Conservation (phyloP, 2,888 invertebrate species). For the Chrysolina americana region DNA sequence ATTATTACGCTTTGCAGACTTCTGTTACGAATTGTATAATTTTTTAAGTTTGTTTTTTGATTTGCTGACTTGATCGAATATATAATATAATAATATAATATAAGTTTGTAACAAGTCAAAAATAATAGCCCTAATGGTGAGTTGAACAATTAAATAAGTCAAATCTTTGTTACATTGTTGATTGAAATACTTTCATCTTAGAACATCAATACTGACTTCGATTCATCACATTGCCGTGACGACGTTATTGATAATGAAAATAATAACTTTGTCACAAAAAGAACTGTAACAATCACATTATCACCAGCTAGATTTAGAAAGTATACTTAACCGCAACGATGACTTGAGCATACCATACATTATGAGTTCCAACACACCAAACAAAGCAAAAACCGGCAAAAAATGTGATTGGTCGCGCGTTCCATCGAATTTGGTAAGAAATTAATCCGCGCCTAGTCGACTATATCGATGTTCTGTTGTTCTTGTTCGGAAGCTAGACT, state of each 20-base stretch:
- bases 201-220: not conserved
- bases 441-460: conserved; percentile 53
- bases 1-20: no score
- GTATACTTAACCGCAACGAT: conserved; percentile 36
- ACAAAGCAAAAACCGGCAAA: conserved; percentile 40
- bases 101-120: no score
- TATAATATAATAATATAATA: no score
- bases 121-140: no score
- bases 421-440: conserved; percentile 49
- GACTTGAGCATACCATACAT: conserved; percentile 39
- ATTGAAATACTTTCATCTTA: no score
- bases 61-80: no score
- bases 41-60: no score
- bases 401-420: conserved; percentile 50
- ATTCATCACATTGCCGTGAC: not conserved
- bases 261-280: conserved; percentile 14
- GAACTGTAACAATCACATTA: conserved; percentile 10
- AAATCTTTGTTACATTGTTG: no score
- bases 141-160: no score
- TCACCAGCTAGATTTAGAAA: conserved; percentile 22
- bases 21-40: no score
- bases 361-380: conserved; percentile 39
- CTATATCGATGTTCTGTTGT: conserved; percentile 55
- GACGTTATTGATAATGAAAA: not conserved
- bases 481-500: conserved; percentile 56